Base-by-base conservation (phyloP, 2,113 vertebrate species). In the Ciconia boyciana region DNA sequence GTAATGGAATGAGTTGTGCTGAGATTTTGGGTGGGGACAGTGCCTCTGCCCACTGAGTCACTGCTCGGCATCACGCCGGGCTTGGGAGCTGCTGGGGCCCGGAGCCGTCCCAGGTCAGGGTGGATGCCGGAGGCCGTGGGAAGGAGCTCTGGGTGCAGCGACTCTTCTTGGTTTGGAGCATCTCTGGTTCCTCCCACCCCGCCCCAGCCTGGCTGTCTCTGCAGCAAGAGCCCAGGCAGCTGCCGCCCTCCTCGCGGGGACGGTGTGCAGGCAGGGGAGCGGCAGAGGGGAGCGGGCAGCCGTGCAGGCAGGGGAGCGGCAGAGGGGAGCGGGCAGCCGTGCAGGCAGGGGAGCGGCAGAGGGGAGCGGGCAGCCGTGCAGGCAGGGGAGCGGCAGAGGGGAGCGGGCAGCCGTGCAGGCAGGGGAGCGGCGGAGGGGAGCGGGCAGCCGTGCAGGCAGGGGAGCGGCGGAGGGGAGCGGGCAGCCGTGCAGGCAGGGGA, bases 1-100 rank as follows among this genome's bases (percentile, higher is more conserved):
- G 93, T 92, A 94, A 97, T 95, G 93, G 95, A 92, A 92, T 84
- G 86, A 91, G 25, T 51, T 52, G 93, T 88, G 92, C 90, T 46
- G 93, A 55, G 86, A 91, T 83, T 92, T 83, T 49, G 94, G 94
- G 94, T 90, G 93, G 96, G 78, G 96, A 90, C 62, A 1, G 78
- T 36, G 90, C n/a, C 82, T 93, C 71, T 86, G 93, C 88, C 79
- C 22, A 4, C 55, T 96, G 93, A 96, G 94, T 96, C 96, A 95
- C 43, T 0, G 0, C 88, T 57, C 2, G 7, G 80, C 89, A 44
- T 18, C 65, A 2, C 0, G 10, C 65, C 2, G 11, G 71, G 76
- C 64, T 64, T 0, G 0, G 60, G 82, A 81, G 74, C 78, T 60
- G 69, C 83, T 1, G 36, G 34, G 41, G 29, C 58, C 44, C 0